Base-by-base conservation (phyloP, 2,888 invertebrate genomes). In the Trissolcus brochymenae region DNA sequence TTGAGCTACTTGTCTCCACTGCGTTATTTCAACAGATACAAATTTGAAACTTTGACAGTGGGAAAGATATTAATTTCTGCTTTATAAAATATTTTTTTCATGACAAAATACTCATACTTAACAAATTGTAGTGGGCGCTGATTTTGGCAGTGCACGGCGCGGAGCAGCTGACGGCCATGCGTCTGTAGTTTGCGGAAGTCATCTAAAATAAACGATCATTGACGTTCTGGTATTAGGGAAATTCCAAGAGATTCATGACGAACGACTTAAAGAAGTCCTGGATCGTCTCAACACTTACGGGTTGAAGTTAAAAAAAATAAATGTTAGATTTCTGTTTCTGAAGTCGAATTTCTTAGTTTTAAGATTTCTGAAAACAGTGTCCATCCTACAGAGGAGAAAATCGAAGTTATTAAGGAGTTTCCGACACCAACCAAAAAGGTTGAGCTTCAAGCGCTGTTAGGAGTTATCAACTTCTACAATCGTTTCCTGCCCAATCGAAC, bases 181-280 rank as follows among this genome's bases (percentile, higher is more conserved):
- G n/a, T n/a, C n/a, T n/a, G n/a, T n/a, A n/a, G n/a, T n/a, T n/a
- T n/a, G n/a, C n/a, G n/a, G n/a, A n/a, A n/a, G n/a, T n/a, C n/a
- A n/a, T n/a, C n/a, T n/a, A n/a, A n/a, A n/a, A n/a, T n/a, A n/a
- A n/a, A n/a, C n/a, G n/a, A n/a, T n/a, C n/a, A n/a, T n/a, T 29
- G 65, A 53, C 57, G 55, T 74, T 3, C 35, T 74, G 13, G 51
- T 46, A 46, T n/a, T 16, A 2, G 46, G 16, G 1, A 46, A 11
- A 0, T 14, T 16, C 46, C 11, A 46, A 1, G 11, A 46, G 46
- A 1, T 46, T 11, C 74, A 67, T 25, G 11, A 54, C 19, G 19
- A 46, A 43, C 41, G 55, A 1, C 65, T 73, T 17, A 41, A 21
- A 35, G 59, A 53, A 40, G 65, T 73, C 1, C 25, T 59, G 21